Evolutionary conservation across 2,888 invertebrate species (phyloP), one percentile per base, ranked within the genome.

Genomic region (Colletes collaris): DNA sequence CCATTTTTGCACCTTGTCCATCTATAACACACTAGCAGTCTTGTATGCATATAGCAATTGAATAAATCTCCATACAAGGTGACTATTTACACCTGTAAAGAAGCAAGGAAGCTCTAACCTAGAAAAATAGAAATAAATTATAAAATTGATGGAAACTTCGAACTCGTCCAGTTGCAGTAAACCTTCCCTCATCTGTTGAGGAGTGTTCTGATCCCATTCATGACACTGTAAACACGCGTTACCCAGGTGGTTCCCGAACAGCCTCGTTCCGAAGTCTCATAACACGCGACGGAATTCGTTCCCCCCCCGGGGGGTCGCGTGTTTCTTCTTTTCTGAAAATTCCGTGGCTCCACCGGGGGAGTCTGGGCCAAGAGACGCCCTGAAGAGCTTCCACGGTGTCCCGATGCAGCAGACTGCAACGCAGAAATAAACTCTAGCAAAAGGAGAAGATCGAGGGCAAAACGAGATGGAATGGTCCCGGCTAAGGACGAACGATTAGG

Each of bases 251-350:
- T n/a, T 3, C 35, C 46, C 58, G 16, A 13, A 10, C n/a, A 40
- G 19, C 49, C 53, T 50, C 16, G 60, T 2, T 27, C 50, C 10
- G 16, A 44, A 52, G 52, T 72, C 74, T 55, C 49, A 37, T 64
- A 53, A 49, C 52, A 62, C 44, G 58, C 64, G 62, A 69, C 73
- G 79, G 85, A 76, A 85, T 84, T 72, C 75, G 66, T 82, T 64
- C 66, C 53, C 78, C 64, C 76, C 64, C 60, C 59, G 58, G 40
- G 67, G 16, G 16, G 50, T 52, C 55, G 3, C 44, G 19, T 70
- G 10, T 27, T 59, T 40, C 19, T 66, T 73, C 50, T 52, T 58
- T 60, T 53, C 52, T 16, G 35, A 63, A 68, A 68, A 83, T 83
- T 83, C 83, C 85, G 69, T 56, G 69, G 81, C 75, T 68, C 75